phyloP scores from a whole-genome alignment of 1,140 invertebrate species.

The Drosophila sp. region DNA sequence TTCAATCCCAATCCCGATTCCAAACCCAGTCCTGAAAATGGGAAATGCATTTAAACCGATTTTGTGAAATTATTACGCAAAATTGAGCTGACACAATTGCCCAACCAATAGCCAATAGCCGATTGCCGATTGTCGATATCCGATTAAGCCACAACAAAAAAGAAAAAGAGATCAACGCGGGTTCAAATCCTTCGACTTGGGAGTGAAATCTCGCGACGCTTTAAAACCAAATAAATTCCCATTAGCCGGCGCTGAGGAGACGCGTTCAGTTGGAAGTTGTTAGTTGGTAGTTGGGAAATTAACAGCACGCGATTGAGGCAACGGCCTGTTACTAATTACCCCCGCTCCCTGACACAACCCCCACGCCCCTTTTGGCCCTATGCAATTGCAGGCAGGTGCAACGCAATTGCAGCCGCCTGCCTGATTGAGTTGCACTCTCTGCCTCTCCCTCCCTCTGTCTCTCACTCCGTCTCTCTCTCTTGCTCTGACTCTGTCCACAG shows the following conservation, averaged over 20 bases:
- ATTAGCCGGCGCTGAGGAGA: conserved; percentile 39
- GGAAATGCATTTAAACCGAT: conserved; percentile 65
- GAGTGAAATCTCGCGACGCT: neutral
- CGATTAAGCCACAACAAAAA: too few relatives aligned
- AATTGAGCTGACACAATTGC: conserved; percentile 62
- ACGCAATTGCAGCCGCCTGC: conserved; percentile 54
- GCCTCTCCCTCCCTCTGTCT: conserved; percentile 1
- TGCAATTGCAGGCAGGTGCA: conserved; percentile 65
- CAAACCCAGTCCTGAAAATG: conserved; percentile 1
- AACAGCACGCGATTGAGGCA: conserved; percentile 77
- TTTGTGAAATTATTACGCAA: conserved; percentile 77
- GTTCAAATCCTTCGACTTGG: conserved; percentile 16
- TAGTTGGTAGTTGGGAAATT: conserved; percentile 59
- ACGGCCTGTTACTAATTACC: conserved; percentile 81
- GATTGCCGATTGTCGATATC: too few relatives aligned
- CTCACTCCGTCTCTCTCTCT: neutral
- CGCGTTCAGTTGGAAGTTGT: conserved; percentile 68
- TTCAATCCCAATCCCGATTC: conserved; percentile 3
- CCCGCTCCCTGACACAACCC: conserved; percentile 25
- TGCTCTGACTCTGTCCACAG: conserved; percentile 28
- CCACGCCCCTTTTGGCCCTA: conserved; percentile 9
- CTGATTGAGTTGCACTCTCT: conserved; percentile 63
- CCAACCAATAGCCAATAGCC: neutral
- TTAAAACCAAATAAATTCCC: conserved; percentile 63
- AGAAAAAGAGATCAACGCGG: conserved; percentile 8